Conservation (phyloP, 2,797 vertebrate species). For the Megalops cyprinoides region DNA sequence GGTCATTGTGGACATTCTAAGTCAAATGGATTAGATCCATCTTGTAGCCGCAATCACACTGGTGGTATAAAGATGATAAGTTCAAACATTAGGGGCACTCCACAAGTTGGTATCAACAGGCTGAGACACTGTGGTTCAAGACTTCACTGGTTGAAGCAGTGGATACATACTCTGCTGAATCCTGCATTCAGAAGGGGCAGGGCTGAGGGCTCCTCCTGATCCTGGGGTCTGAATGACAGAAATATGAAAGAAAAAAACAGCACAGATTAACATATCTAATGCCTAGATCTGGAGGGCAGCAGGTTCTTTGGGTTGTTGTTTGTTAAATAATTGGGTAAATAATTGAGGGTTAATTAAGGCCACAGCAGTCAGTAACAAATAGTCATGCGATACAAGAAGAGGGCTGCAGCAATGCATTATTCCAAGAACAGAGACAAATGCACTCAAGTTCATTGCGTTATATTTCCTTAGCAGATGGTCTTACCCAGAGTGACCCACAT, state of each 20-base stretch:
- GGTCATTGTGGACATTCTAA: neutral
- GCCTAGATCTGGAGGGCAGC: neutral
- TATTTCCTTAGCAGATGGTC: no score
- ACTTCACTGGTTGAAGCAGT: neutral
- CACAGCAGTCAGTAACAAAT: no score
- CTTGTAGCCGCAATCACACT: neutral
- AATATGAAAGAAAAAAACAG: slow-evolving; percentile 54
- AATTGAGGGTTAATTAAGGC: neutral
- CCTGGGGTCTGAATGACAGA: slow-evolving; percentile 73
- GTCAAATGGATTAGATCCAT: neutral
- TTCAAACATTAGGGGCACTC: no score
- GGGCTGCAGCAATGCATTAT: no score
- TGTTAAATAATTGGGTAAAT: neutral
- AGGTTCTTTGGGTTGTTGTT: neutral
- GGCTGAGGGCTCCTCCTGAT: slow-evolving; percentile 87
- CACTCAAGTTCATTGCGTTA: no score
- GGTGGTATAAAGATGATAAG: no score
- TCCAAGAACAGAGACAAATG: neutral
- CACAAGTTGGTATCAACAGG: no score
- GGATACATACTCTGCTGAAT: slow-evolving; percentile 86
- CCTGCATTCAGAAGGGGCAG: slow-evolving; percentile 90
- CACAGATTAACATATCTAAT: neutral
- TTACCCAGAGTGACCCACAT: no score
- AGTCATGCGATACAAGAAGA: no score
- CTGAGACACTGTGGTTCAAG: no score